A percentile compares a stretch with the other conserved stretches of the same genome.
Conservation (phyloP, 2,113 vertebrate species). For the Calidris pugnax region DNA sequence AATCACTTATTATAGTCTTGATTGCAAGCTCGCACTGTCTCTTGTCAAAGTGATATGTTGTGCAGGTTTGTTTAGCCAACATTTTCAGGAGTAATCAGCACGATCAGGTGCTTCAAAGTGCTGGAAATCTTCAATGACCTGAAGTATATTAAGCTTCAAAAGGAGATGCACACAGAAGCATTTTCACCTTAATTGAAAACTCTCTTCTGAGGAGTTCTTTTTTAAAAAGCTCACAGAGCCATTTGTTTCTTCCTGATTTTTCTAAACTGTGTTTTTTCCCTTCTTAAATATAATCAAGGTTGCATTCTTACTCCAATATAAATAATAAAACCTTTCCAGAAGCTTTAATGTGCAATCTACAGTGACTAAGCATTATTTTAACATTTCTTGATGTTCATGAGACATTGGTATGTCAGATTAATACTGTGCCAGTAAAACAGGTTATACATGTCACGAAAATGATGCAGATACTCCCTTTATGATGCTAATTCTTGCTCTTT, state of each 20-base stretch:
- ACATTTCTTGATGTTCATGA: neutral
- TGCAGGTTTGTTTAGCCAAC: constrained; percentile 42
- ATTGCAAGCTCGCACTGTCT: constrained; percentile 33
- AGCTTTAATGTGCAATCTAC: neutral
- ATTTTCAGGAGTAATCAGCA: constrained; percentile 10
- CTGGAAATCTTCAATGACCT: neutral
- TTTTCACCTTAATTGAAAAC: neutral
- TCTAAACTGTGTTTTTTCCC: neutral
- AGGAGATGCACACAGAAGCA: neutral
- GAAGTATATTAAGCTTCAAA: neutral
- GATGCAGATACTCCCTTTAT: neutral
- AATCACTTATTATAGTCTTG: constrained; percentile 59
- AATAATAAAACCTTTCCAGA: neutral
- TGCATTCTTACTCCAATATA: neutral
- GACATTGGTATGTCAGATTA: neutral
- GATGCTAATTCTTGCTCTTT: neutral
- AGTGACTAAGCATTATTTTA: neutral
- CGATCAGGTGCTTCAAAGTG: neutral
- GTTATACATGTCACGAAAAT: neutral
- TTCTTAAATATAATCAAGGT: neutral
- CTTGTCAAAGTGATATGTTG: neutral
- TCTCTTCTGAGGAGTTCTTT: neutral
- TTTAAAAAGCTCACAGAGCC: neutral
- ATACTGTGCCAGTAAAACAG: neutral
- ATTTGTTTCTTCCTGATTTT: neutral